Conservation (phyloP, 2,888 invertebrate species). For the Ferdinandea cuprea region DNA sequence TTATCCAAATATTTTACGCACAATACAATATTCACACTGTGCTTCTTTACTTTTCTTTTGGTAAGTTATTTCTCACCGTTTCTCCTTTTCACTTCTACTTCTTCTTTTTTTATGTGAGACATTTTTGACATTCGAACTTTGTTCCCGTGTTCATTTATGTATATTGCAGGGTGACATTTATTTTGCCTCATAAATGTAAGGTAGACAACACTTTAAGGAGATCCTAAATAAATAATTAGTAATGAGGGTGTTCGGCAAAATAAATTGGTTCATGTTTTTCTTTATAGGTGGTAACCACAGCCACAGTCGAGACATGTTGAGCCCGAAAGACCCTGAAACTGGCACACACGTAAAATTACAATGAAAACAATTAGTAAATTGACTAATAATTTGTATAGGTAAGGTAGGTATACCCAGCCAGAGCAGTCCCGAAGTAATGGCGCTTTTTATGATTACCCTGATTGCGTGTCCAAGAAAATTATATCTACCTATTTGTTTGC, state of each 20-base stretch:
- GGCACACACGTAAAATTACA: slow-evolving; percentile 2
- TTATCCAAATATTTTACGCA: slow-evolving; percentile 20
- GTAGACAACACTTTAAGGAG: neutral
- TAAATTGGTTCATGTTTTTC: neutral
- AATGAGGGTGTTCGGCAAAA: neutral
- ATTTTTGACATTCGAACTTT: slow-evolving; percentile 36
- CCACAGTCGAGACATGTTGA: neutral
- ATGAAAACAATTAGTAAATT: slow-evolving; percentile 56
- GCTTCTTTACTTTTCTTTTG: slow-evolving; percentile 25
- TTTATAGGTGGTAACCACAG: neutral
- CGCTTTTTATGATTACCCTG: slow-evolving; percentile 33
- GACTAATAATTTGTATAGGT: slow-evolving; percentile 10
- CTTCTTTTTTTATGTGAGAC: slow-evolving; percentile 14
- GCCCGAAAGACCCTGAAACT: neutral
- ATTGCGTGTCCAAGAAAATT: slow-evolving; percentile 61
- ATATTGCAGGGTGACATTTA: slow-evolving; percentile 24
- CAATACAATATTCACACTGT: slow-evolving; percentile 35
- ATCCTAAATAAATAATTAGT: neutral
- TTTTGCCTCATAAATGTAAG: neutral
- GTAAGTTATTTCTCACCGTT: slow-evolving; percentile 30
- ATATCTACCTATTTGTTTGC: slow-evolving; percentile 5
- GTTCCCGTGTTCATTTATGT: slow-evolving; percentile 14
- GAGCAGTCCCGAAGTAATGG: slow-evolving; percentile 21
- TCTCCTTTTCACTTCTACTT: slow-evolving; percentile 14
- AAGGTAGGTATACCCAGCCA: neutral